Conservation (phyloP, 2,797 vertebrate species). For the Varecia variegata region DNA sequence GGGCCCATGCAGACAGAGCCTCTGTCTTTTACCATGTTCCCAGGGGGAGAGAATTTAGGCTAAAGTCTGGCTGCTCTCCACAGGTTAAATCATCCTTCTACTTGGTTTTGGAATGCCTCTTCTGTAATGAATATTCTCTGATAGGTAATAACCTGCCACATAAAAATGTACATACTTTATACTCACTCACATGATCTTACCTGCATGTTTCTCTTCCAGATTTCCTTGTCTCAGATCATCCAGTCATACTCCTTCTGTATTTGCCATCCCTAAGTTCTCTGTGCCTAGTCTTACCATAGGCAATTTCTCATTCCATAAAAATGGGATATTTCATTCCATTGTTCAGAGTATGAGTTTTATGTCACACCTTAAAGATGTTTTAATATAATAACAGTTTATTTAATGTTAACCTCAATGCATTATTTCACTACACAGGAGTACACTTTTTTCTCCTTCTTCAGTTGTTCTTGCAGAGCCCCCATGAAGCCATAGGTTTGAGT, state of each 20-base stretch:
- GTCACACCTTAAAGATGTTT: neutral
- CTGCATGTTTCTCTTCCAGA: neutral
- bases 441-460: neutral
- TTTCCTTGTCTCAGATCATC: neutral
- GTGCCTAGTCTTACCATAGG: neutral
- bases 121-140: neutral
- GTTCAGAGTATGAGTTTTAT: neutral
- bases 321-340: neutral
- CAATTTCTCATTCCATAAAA: neutral
- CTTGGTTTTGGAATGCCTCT: neutral
- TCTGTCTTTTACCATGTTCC: neutral
- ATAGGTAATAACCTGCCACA: neutral
- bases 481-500: neutral
- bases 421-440: neutral
- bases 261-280: neutral
- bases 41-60: too few relatives aligned
- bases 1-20: rapidly evolving
- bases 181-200: neutral
- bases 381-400: neutral
- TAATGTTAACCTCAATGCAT: neutral
- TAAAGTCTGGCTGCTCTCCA: neutral
- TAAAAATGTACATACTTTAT: neutral
- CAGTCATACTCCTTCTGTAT: neutral
- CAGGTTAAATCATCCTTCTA: neutral
- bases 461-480: neutral